Base-by-base conservation (phyloP, 2,797 vertebrate species). In the Bradypodion pumilum region DNA sequence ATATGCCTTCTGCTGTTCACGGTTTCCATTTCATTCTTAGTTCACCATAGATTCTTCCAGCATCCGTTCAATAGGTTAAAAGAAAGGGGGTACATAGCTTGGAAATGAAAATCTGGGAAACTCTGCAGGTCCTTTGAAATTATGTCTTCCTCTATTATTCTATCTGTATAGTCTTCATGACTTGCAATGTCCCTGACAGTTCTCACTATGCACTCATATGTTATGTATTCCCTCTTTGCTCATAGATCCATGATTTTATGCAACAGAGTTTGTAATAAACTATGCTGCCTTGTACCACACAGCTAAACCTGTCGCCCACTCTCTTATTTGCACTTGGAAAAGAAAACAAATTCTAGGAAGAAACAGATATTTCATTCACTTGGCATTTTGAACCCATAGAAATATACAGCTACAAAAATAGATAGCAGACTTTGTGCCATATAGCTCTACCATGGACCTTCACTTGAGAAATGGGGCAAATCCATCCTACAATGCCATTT, bases 91-190 rank as follows among this genome's bases (percentile, higher is more conserved):
- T 59, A 42, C 49, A 12, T 29, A n/a, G 40, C 68, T 32, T 49
- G 59, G 25, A 52, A 73, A 66, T 80, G 87, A 56, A 56, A 75
- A 65, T 6, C 44, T 25, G 21, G 74, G 78, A 59, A 68, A 79
- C 40, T 82, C 49, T 40, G 44, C 35, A 69, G 42, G 52, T 70
- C 42, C 73, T 81, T 62, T 70, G 35, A 65, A 62, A 81, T 49
- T n/a, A 69, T 70, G 52, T 9, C 49, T 87, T 65, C 65, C 32
- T 69, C 63, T 68, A 78, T 85, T 88, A 56, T 78, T 82, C 44
- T 42, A 23, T 78, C 37, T 74, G 52, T 35, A 42, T 44, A 74
- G 29, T 70, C 25, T 59, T 40, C 42, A 63, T 35, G 52, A 60
- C 74, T 85, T 32, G 46, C 25, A 37, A 32, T 52, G 35, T 62